Conservation (phyloP, 1,140 invertebrate species). For the Drosophila yakuba region DNA sequence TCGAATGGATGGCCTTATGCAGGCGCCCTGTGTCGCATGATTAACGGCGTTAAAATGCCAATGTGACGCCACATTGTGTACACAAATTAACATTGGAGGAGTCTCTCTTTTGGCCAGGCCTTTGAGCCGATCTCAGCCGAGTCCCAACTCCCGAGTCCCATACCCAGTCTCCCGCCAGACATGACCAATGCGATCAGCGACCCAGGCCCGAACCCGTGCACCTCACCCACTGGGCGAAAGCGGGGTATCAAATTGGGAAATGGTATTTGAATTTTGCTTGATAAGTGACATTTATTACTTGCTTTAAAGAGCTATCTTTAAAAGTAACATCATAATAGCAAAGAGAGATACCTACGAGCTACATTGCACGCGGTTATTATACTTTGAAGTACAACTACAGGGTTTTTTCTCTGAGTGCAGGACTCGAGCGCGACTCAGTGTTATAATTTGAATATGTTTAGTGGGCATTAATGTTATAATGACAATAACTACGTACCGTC, state of each 20-base stretch:
- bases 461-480: slow-evolving; percentile 84
- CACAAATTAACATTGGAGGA: slow-evolving; percentile 82
- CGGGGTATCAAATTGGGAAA: not conserved
- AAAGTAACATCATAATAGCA: too few species aligned
- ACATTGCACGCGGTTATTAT: too few species aligned
- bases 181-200: slow-evolving; percentile 52
- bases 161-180: slow-evolving; percentile 24
- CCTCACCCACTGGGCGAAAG: slow-evolving; percentile 20
- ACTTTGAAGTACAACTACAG: not conserved
- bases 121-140: slow-evolving; percentile 13
- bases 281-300: not conserved
- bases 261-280: not conserved
- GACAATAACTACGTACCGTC: slow-evolving; percentile 80
- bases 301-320: too few species aligned
- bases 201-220: slow-evolving; percentile 18
- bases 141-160: not conserved
- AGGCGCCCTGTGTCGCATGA: slow-evolving; percentile 83
- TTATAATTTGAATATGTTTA: slow-evolving; percentile 84
- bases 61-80: slow-evolving; percentile 84
- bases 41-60: slow-evolving; percentile 84
- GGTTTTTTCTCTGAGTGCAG: slow-evolving; percentile 4
- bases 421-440: slow-evolving; percentile 44
- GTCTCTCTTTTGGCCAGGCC: slow-evolving; percentile 39
- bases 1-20: slow-evolving; percentile 70
- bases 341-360: too few species aligned